These are phyloP conservation scores for Tipula helvola DNA, from an alignment of 2,888 invertebrate species.

Conservation along the genomic window DNA sequence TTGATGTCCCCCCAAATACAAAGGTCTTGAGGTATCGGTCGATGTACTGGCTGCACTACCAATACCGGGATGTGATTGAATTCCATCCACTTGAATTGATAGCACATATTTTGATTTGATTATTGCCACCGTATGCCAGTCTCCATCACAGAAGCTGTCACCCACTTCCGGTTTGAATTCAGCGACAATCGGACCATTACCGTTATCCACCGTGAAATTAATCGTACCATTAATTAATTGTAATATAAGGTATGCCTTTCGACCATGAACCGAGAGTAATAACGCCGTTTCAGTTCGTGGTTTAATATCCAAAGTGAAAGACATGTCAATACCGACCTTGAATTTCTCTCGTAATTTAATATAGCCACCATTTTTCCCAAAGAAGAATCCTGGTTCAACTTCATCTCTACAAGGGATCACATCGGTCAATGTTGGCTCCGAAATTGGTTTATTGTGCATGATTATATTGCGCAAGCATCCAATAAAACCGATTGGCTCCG, in stretches of 20 bases:
- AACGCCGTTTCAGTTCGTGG: constrained; percentile 77
- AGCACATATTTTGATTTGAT: constrained; percentile 86
- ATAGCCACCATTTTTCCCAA: constrained; percentile 64
- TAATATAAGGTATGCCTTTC: constrained; percentile 68
- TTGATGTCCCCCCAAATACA: constrained; percentile 86
- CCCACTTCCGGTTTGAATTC: constrained; percentile 52
- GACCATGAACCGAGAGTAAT: constrained; percentile 73
- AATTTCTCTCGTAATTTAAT: constrained; percentile 57
- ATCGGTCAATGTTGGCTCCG: constrained; percentile 44
- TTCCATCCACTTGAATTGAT: constrained; percentile 73
- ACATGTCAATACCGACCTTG: constrained; percentile 64
- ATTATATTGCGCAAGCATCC: constrained; percentile 73
- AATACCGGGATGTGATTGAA: constrained; percentile 58
- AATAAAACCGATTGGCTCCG: constrained; percentile 39
- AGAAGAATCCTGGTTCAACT: constrained; percentile 73
- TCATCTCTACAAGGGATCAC: constrained; percentile 68
- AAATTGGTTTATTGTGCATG: constrained; percentile 54
- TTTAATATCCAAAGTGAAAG: constrained; percentile 73
- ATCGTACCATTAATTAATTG: constrained; percentile 81
- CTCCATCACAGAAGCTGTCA: constrained; percentile 79
- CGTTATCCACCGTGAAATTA: constrained; percentile 67
- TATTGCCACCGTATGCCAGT: constrained; percentile 80
- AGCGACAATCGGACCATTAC: constrained; percentile 65
- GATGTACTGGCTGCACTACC: constrained; percentile 49
- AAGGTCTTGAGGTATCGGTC: constrained; percentile 70